Percentiles rank a stretch among this genome's conserved stretches.
Evolutionary conservation across 2,797 vertebrate species (phyloP).

Genomic region (Neosilurus hyrtlii): DNA sequence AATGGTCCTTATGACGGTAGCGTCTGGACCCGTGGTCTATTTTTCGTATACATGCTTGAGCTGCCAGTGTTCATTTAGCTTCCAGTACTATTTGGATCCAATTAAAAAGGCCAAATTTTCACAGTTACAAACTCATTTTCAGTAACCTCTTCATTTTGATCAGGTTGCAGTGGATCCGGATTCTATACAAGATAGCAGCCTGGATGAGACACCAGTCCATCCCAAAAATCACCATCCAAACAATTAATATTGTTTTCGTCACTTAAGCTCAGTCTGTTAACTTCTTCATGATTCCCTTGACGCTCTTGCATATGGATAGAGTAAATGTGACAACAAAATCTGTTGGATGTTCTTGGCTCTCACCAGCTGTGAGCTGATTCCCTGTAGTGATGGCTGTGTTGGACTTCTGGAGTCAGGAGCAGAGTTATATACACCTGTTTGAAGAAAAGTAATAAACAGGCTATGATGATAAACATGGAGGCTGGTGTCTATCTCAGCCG

Average conservation of each 20-base stretch:
- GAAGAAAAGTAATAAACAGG: constrained; percentile 27
- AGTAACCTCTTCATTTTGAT: background rate
- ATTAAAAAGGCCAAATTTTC: background rate
- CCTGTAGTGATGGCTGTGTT: constrained; percentile 31
- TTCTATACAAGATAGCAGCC: background rate
- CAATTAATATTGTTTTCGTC: background rate
- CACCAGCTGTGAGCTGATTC: constrained; percentile 59
- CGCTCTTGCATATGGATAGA: background rate
- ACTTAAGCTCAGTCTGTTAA: background rate
- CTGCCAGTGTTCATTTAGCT: background rate
- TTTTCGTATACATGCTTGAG: background rate
- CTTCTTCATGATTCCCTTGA: background rate
- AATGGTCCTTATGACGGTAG: no score
- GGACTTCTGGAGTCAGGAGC: constrained; percentile 38
- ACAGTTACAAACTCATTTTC: background rate
- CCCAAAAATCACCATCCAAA: background rate
- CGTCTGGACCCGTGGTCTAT: no score
- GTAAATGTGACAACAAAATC: background rate
- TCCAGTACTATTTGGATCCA: background rate
- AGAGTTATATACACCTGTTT: constrained; percentile 60
- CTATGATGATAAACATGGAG: background rate
- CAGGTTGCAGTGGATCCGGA: no score
- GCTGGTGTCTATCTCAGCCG: no score
- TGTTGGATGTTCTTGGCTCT: constrained; percentile 2
- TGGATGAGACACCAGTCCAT: background rate